These are phyloP conservation scores for Vipera latastei DNA, from an alignment of 2,797 vertebrate genomes.

Conservation along the genomic window DNA sequence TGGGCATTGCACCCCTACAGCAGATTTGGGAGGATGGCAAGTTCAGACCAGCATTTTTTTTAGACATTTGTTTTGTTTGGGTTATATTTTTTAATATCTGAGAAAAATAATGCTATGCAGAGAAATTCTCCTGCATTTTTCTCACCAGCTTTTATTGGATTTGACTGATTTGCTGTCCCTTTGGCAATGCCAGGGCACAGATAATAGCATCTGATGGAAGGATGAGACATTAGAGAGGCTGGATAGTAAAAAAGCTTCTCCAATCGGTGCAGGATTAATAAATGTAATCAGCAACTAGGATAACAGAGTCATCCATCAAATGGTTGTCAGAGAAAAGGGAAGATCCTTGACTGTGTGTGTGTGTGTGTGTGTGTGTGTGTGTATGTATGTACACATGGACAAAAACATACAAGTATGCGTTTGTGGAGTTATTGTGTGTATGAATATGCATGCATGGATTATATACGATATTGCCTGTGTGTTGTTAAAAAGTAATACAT, in stretches of 20 bases:
- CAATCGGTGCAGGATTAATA: neutral
- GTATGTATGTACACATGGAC: neutral
- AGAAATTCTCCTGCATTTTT: neutral
- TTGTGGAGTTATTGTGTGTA: neutral
- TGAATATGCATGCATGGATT: too few relatives aligned
- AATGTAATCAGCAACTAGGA: neutral
- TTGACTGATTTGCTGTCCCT: neutral
- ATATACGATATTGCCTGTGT: neutral
- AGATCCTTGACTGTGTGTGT: neutral
- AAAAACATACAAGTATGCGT: neutral
- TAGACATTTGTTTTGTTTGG: neutral
- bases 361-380: too few relatives aligned
- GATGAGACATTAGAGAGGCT: neutral
- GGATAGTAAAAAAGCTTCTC: neutral
- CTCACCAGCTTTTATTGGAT: neutral
- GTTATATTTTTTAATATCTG: neutral
- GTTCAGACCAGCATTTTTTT: neutral
- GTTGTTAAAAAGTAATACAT: neutral
- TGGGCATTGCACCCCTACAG: neutral
- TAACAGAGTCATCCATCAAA: neutral
- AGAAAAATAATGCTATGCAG: neutral
- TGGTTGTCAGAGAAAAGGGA: neutral
- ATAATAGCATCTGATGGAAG: neutral
- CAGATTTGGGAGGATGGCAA: neutral
- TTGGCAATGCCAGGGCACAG: neutral